A percentile compares a stretch with the other conserved stretches of the same genome.
Conservation (phyloP, 2,113 vertebrate genomes). For the Rutilus rutilus region DNA sequence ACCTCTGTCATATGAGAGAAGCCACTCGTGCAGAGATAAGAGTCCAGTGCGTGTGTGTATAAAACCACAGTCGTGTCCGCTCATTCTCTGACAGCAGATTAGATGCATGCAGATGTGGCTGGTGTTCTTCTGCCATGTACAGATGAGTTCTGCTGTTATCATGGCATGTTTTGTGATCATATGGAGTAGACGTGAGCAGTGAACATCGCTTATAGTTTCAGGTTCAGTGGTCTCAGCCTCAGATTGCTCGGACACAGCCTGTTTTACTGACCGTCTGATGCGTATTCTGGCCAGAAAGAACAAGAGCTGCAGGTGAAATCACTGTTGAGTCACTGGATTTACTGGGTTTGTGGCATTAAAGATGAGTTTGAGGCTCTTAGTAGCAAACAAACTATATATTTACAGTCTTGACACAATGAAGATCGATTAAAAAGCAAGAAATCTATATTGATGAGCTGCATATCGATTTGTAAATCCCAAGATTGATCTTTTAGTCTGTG, state of each 20-base stretch:
- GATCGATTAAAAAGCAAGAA: no score
- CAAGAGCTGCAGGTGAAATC: neutral
- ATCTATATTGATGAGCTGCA: no score
- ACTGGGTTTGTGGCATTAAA: neutral
- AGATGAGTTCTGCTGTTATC: neutral
- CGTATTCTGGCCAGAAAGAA: neutral
- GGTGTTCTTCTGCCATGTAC: neutral
- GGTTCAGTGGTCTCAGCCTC: neutral
- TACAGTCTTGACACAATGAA: neutral
- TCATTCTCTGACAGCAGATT: constrained; percentile 1
- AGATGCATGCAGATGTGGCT: neutral
- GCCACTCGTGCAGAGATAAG: neutral
- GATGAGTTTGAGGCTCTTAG: neutral
- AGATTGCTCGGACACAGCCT: neutral
- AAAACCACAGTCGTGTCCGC: neutral
- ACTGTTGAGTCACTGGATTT: neutral
- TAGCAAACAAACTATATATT: neutral
- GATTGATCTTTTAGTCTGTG: no score
- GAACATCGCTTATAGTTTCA: neutral
- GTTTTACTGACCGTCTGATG: neutral
- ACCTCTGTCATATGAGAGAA: neutral
- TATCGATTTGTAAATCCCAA: no score
- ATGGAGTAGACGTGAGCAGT: neutral
- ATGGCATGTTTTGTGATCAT: neutral
- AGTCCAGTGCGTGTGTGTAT: neutral